A percentile compares a stretch with the other conserved stretches of the same genome.
These are phyloP conservation scores for Zenarchopterus dispar DNA, from an alignment of 2,797 vertebrate species.

Conservation along the genomic window DNA sequence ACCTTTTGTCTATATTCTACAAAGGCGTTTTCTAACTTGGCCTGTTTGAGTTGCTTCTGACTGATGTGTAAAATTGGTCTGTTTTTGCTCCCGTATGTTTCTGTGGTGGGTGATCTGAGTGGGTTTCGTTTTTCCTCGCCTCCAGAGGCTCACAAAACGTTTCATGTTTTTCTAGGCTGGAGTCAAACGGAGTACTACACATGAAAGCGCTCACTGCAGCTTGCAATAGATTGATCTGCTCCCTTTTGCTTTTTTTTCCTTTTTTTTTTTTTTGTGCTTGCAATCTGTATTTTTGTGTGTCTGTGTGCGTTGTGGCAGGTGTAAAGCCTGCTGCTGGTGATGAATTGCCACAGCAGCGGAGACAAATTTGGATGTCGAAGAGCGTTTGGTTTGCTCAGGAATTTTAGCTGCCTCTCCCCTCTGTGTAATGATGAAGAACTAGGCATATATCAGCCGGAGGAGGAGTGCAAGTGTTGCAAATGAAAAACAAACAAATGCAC, in stretches of 20 bases:
- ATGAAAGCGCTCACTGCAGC: constrained; percentile 59
- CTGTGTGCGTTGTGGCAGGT: constrained; percentile 44
- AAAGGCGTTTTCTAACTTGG: constrained; percentile 59
- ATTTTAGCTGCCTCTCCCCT: constrained; percentile 54
- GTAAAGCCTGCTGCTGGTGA: constrained; percentile 60
- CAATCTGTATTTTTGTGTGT: constrained; percentile 38
- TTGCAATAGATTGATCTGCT: constrained; percentile 70
- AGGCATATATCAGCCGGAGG: constrained; percentile 48
- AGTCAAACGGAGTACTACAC: constrained; percentile 68
- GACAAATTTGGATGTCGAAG: constrained; percentile 70
- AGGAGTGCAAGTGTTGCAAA: constrained; percentile 53
- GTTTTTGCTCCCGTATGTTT: constrained; percentile 69
- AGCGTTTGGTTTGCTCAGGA: constrained; percentile 68
- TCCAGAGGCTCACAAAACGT: constrained; percentile 63
- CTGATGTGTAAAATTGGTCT: constrained; percentile 74
- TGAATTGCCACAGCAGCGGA: constrained; percentile 70
- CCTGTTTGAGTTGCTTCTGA: constrained; percentile 54
- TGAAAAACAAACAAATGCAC: constrained; percentile 55
- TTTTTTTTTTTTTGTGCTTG: constrained; percentile 20
- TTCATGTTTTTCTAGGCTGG: constrained; percentile 71
- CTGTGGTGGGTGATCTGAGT: constrained; percentile 65
- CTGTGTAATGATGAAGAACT: constrained; percentile 71
- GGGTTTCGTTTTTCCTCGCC: constrained; percentile 58
- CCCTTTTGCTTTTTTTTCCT: constrained; percentile 50
- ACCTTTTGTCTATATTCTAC: constrained; percentile 59